Conservation (phyloP, 1,140 invertebrate genomes). For the honey bee (Apis mellifera) region DNA sequence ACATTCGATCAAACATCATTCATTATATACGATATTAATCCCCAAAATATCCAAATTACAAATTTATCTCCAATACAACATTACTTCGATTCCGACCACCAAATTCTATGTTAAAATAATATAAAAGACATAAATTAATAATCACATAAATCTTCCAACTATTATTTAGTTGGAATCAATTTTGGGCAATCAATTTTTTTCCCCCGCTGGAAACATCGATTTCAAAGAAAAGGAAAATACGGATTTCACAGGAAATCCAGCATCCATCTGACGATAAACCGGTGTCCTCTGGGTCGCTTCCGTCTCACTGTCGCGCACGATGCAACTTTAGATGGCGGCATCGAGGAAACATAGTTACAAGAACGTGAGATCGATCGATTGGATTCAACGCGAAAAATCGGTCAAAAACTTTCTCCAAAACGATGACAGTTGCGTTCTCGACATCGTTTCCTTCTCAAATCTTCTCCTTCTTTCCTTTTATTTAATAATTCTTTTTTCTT, state of each 20-base stretch:
- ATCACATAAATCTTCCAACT: not conserved
- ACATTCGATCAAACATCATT: no score
- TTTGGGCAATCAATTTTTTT: conserved; percentile 21
- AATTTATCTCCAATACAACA: no score
- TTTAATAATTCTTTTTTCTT: not conserved
- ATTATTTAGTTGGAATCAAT: not conserved
- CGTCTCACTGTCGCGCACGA: conserved; percentile 2
- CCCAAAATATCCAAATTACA: no score
- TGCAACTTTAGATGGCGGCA: not conserved
- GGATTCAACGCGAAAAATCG: not conserved
- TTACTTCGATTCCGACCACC: no score
- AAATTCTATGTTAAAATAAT: no score
- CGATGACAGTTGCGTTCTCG: not conserved
- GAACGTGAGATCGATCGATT: not conserved
- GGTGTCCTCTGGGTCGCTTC: conserved; percentile 12
- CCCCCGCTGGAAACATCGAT: no score
- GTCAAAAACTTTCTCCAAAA: not conserved
- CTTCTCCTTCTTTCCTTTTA: not conserved
- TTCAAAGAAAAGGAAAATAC: not conserved
- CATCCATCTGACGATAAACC: conserved; percentile 22
- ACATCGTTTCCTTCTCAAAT: not conserved
- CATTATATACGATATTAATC: no score
- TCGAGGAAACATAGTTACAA: conserved; percentile 7
- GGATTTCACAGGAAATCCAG: not conserved
- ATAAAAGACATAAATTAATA: not conserved